These are phyloP conservation scores for Bombus superbus DNA, from an alignment of 1,140 invertebrate genomes.

Conservation along the genomic window DNA sequence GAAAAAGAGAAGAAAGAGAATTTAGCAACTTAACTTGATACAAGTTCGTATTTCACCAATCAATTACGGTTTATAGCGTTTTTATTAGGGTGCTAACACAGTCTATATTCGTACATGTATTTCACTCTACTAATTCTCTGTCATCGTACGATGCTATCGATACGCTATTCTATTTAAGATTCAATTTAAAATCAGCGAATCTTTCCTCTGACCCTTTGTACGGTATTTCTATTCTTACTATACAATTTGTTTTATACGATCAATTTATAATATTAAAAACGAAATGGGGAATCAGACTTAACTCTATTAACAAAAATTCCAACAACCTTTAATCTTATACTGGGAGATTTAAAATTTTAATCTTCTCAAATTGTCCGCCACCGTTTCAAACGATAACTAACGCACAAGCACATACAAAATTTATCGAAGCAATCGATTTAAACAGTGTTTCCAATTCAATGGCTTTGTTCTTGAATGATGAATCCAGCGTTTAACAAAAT, in stretches of 20 bases:
- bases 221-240: neutral
- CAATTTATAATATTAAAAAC: neutral
- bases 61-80: conserved; percentile 26
- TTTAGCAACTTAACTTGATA: neutral
- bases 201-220: neutral
- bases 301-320: neutral
- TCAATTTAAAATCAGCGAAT: neutral
- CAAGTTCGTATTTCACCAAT: conserved; percentile 2
- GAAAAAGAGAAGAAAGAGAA: neutral
- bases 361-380: too few species aligned
- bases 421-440: too few species aligned
- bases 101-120: neutral
- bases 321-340: too few species aligned
- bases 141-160: neutral
- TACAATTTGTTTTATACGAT: neutral
- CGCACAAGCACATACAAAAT: too few species aligned
- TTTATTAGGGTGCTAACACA: conserved; percentile 17
- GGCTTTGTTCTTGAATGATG: too few species aligned
- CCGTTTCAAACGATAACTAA: too few species aligned
- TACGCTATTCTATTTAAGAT: conserved; percentile 19
- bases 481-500: too few species aligned
- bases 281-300: neutral
- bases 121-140: neutral
- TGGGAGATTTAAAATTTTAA: too few species aligned
- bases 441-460: too few species aligned